Percentiles rank a stretch among this genome's conserved stretches.
These are phyloP conservation scores for Leucophenga montana DNA, from an alignment of 2,888 invertebrate genomes.

Conservation along the genomic window DNA sequence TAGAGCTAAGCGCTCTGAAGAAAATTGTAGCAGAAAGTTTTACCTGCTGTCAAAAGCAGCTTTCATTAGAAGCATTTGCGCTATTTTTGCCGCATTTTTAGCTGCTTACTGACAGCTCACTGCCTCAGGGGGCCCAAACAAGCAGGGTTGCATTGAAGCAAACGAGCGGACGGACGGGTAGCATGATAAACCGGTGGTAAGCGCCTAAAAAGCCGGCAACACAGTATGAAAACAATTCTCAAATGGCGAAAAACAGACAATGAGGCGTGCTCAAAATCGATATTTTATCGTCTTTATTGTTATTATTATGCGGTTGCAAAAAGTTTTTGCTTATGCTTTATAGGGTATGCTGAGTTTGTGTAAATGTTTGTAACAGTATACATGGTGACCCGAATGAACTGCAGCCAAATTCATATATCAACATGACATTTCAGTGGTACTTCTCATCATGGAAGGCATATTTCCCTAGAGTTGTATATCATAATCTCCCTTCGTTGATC, in stretches of 20 bases:
- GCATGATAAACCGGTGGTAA: neutral
- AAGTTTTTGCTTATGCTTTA: neutral
- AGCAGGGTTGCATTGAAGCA: neutral
- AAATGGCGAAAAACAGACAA: neutral
- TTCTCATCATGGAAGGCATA: no score
- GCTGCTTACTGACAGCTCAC: conserved; percentile 55
- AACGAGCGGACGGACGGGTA: neutral
- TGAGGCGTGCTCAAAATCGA: conserved; percentile 11
- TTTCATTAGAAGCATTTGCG: conserved; percentile 15
- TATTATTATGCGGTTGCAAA: neutral
- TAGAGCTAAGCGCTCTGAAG: neutral
- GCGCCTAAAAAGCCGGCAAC: conserved; percentile 7
- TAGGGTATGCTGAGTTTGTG: no score
- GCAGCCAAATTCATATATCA: no score
- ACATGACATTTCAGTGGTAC: no score
- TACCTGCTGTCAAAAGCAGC: conserved; percentile 8
- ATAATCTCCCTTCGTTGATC: no score
- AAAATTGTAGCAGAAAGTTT: conserved; percentile 10
- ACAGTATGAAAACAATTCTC: neutral
- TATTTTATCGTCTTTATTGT: conserved; percentile 13
- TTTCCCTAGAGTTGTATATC: no score
- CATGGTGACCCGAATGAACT: no score
- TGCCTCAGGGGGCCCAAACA: conserved; percentile 43
- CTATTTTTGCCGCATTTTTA: conserved; percentile 40
- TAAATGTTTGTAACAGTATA: no score